Evolutionary conservation across 1,140 invertebrate genomes (phyloP).

Genomic region (Asbolus verrucosus): DNA sequence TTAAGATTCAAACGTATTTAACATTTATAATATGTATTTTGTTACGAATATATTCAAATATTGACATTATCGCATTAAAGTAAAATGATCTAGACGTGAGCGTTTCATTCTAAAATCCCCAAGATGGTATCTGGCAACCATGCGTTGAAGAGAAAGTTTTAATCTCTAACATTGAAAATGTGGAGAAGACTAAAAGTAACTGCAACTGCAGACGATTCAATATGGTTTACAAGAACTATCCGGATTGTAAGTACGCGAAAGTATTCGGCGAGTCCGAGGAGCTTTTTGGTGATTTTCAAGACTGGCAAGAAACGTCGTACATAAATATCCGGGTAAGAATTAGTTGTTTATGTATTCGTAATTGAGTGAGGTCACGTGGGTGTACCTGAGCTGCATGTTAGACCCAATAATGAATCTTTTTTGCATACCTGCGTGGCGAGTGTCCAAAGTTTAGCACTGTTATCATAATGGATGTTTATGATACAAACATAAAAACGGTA

Average conservation of each 20-base stretch:
- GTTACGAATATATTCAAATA: too few relatives aligned
- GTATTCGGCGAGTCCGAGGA: conserved; percentile 13
- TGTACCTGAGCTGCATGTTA: conserved; percentile 9
- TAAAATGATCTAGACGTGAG: too few relatives aligned
- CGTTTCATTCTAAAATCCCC: too few relatives aligned
- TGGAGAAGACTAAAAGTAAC: conserved; percentile 28
- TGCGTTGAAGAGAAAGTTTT: conserved; percentile 23
- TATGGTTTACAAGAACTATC: conserved; percentile 31
- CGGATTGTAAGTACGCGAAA: conserved; percentile 31
- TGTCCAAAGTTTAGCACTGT: too few relatives aligned
- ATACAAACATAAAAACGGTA: too few relatives aligned
- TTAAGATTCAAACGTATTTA: too few relatives aligned
- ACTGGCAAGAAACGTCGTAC: conserved; percentile 22
- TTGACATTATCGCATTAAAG: too few relatives aligned
- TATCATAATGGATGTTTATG: too few relatives aligned
- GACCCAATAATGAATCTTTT: too few relatives aligned
- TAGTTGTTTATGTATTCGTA: background rate
- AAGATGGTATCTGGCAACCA: conserved; percentile 26
- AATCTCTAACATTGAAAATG: conserved; percentile 28
- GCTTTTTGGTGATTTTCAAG: conserved; percentile 22
- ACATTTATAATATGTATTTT: too few relatives aligned
- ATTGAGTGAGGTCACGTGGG: conserved; percentile 10
- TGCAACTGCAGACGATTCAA: conserved; percentile 10
- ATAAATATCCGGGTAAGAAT: conserved; percentile 39
- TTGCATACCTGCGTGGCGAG: too few relatives aligned